A percentile compares a stretch with the other conserved stretches of the same genome.
phyloP scores from a whole-genome alignment of 2,888 invertebrate species.

The Cheiracanthium punctorium region DNA sequence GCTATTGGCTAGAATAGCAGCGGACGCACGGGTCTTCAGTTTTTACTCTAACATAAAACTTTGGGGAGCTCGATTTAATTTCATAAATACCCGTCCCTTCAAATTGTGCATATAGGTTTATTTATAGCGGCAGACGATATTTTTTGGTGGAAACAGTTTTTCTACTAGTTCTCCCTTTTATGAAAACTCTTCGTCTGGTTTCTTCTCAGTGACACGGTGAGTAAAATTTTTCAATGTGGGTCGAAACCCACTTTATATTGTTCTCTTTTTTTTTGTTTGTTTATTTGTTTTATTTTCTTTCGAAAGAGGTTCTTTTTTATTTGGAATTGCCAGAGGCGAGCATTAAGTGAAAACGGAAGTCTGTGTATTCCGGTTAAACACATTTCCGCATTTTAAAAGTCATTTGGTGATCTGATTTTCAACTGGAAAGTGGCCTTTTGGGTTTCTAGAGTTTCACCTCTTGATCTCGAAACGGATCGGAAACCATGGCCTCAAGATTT shows the following conservation, averaged over 20 bases:
- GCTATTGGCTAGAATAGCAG: not conserved
- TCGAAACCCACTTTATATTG: not conserved
- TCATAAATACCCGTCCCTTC: not conserved
- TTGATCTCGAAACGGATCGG: no score
- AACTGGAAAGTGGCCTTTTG: not conserved
- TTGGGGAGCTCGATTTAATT: not conserved
- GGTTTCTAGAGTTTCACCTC: not conserved
- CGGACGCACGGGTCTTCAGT: not conserved
- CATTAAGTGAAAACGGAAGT: slow-evolving; percentile 1
- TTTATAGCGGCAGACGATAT: not conserved
- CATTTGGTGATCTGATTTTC: not conserved
- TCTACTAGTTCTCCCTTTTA: no score
- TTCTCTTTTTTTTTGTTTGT: not conserved
- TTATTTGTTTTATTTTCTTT: not conserved
- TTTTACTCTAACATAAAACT: slow-evolving; percentile 2
- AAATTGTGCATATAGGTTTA: not conserved
- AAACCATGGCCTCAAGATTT: no score
- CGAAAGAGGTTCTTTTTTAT: not conserved
- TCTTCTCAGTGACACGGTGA: no score
- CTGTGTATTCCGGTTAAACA: not conserved
- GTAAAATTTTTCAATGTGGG: not conserved
- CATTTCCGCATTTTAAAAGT: not conserved
- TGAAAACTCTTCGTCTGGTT: no score
- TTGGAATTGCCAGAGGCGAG: not conserved
- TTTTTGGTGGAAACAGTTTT: no score